These are phyloP conservation scores for Chrosomus eos DNA, from an alignment of 2,797 vertebrate species.

Conservation along the genomic window DNA sequence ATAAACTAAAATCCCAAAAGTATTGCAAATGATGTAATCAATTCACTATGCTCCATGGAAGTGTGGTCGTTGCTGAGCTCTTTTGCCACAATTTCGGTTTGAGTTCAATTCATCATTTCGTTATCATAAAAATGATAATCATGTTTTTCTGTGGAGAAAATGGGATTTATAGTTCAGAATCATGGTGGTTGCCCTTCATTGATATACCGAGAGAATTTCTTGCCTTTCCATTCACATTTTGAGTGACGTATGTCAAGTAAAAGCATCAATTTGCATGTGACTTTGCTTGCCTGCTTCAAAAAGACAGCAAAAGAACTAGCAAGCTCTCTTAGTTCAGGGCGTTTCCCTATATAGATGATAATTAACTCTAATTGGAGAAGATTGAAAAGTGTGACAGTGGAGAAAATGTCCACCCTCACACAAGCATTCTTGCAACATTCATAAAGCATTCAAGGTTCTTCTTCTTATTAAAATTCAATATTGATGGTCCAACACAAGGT, in stretches of 20 bases:
- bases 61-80: neutral
- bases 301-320: neutral
- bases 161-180: neutral
- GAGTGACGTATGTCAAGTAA: neutral
- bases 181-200: neutral
- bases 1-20: neutral
- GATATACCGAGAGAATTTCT: neutral
- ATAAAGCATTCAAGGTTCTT: neutral
- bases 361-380: slow-evolving; percentile 34
- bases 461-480: neutral
- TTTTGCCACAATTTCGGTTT: neutral
- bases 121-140: neutral
- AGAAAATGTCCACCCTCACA: slow-evolving; percentile 18
- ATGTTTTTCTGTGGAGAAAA: neutral
- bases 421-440: slow-evolving; percentile 30
- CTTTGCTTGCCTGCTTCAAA: neutral
- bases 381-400: slow-evolving; percentile 50
- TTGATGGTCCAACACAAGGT: neutral
- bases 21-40: slow-evolving; percentile 1
- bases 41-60: neutral
- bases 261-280: slow-evolving; percentile 1
- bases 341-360: neutral
- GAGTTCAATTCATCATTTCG: neutral
- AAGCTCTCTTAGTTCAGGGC: slow-evolving; percentile 5
- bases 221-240: slow-evolving; percentile 1